Evolutionary conservation across 2,888 invertebrate species (phyloP).

Genomic region (Craniophora ligustri): DNA sequence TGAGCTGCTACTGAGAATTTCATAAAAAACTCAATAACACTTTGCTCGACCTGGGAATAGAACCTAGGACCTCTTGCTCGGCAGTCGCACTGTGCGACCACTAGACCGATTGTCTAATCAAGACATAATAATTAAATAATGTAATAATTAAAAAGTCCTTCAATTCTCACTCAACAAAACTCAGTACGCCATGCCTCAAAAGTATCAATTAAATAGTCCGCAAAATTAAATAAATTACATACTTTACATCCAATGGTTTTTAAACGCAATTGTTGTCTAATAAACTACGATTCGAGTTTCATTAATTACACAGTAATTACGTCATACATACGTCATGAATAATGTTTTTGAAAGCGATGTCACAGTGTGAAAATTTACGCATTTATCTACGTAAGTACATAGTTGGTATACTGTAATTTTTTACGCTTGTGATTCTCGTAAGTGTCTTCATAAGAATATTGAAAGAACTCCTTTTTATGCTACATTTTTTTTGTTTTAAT

Average conservation of each 20-base stretch:
- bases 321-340: slow-evolving; percentile 29
- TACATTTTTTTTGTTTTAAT: too few species aligned
- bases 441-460: too few species aligned
- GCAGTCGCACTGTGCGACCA: too few species aligned
- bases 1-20: too few species aligned
- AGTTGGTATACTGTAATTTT: too few species aligned
- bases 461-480: too few species aligned
- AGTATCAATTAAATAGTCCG: neutral
- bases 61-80: too few species aligned
- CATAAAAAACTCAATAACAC: too few species aligned
- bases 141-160: slow-evolving; percentile 16
- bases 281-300: slow-evolving; percentile 28
- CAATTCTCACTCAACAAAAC: neutral
- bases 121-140: slow-evolving; percentile 10
- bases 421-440: too few species aligned
- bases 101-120: too few species aligned
- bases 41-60: too few species aligned
- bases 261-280: slow-evolving; percentile 38
- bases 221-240: slow-evolving; percentile 28
- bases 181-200: slow-evolving; percentile 5
- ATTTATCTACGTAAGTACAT: too few species aligned
- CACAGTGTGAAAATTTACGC: slow-evolving; percentile 27
- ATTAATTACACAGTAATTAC: slow-evolving; percentile 34
- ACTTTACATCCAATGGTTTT: slow-evolving; percentile 33
- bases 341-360: slow-evolving; percentile 15